These are phyloP conservation scores for Eupelmus urozonus DNA, from an alignment of 2,888 invertebrate genomes.

Conservation along the genomic window DNA sequence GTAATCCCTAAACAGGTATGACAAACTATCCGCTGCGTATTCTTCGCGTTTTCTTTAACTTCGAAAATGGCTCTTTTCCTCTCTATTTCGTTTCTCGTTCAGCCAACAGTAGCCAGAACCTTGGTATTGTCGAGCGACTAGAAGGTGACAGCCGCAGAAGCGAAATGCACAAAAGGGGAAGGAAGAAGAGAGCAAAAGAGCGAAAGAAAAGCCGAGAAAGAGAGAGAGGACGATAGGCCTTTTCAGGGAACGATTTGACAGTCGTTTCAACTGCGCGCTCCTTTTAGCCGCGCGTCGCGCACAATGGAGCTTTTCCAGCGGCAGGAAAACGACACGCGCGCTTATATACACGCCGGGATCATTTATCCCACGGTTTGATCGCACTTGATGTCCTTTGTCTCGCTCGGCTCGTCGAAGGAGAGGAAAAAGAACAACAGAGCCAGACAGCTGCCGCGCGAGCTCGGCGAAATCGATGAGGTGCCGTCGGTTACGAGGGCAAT, in stretches of 20 bases:
- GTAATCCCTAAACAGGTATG: no score
- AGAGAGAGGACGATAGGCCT: neutral
- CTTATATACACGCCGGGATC: no score
- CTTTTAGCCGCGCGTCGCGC: neutral
- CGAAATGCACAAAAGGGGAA: no score
- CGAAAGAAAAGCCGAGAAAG: neutral
- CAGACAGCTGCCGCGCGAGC: neutral
- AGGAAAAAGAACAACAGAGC: neutral
- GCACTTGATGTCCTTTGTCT: neutral
- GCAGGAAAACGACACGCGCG: neutral
- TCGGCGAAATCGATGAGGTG: neutral
- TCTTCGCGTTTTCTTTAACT: no score
- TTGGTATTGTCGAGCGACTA: no score
- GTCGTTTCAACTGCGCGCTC: slow-evolving; percentile 4
- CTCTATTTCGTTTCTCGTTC: no score
- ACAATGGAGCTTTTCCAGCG: slow-evolving; percentile 8
- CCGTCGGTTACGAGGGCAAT: no score
- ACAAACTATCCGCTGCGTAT: no score
- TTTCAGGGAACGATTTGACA: slow-evolving; percentile 10
- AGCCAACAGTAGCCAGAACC: no score
- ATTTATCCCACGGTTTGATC: no score
- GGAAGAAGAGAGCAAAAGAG: neutral
- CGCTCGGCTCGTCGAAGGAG: neutral
- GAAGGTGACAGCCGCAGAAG: no score
- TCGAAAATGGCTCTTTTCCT: no score